phyloP scores from a whole-genome alignment of 2,113 vertebrate species.

The Daphoenositta chrysoptera region DNA sequence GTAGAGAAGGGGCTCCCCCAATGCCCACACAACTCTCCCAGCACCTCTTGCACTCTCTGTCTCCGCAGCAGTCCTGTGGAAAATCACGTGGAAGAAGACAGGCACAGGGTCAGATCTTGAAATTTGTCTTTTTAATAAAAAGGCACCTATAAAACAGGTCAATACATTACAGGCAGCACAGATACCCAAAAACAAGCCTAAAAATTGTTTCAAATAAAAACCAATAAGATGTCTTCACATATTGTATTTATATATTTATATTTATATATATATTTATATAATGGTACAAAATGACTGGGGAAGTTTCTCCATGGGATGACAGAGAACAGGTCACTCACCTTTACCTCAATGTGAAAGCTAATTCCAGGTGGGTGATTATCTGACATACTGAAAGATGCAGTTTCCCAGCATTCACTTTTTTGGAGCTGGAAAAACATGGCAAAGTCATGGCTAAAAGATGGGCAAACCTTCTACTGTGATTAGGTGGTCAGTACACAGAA shows the following conservation, averaged over 20 bases:
- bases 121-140: slow-evolving; percentile 82
- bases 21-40: background rate
- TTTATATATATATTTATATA: slow-evolving; percentile 83
- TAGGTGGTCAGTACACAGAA: slow-evolving; percentile 21
- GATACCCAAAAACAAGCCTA: slow-evolving; percentile 84
- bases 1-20: background rate
- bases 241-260: slow-evolving; percentile 85
- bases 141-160: slow-evolving; percentile 86
- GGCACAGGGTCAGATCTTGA: slow-evolving; percentile 42
- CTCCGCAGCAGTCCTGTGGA: background rate
- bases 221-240: slow-evolving; percentile 81
- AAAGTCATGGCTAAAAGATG: slow-evolving; percentile 21
- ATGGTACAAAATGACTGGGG: slow-evolving; percentile 82
- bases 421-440: background rate
- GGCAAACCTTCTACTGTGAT: slow-evolving; percentile 15
- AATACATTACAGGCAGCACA: slow-evolving; percentile 85
- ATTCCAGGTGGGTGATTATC: slow-evolving; percentile 25
- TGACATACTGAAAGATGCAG: background rate
- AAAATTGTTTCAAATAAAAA: slow-evolving; percentile 84
- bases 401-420: background rate
- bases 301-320: slow-evolving; percentile 57
- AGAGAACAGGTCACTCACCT: slow-evolving; percentile 52
- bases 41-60: background rate
- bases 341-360: slow-evolving; percentile 43
- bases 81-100: background rate